phyloP scores from a whole-genome alignment of 2,888 invertebrate genomes.

The Lapara coniferarum region DNA sequence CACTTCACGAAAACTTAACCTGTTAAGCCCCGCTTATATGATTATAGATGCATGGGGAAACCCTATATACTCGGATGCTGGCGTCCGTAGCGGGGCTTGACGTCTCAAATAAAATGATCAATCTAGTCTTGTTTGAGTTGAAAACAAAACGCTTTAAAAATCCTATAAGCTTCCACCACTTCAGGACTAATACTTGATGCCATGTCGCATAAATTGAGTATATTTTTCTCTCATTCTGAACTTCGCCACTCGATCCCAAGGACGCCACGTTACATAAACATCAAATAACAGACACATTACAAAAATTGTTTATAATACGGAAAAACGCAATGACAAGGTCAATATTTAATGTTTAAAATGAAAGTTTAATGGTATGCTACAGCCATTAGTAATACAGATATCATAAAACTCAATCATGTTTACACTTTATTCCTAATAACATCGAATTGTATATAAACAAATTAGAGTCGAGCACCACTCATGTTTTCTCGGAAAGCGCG shows the following conservation, averaged over 20 bases:
- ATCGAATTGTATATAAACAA: constrained; percentile 26
- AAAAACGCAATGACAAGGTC: constrained; percentile 9
- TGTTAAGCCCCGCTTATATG: too few relatives aligned
- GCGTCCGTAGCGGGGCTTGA: too few relatives aligned
- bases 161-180: background rate
- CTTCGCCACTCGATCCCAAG: background rate
- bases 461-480: constrained; percentile 19
- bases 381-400: constrained; percentile 18
- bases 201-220: too few relatives aligned
- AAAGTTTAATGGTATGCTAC: constrained; percentile 7
- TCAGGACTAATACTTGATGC: background rate
- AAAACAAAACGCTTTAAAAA: background rate
- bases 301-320: background rate
- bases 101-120: background rate
- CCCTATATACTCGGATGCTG: too few relatives aligned
- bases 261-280: background rate
- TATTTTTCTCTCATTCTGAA: background rate
- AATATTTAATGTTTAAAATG: constrained; percentile 6
- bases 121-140: background rate
- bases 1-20: background rate
- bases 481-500: constrained; percentile 26
- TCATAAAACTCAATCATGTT: constrained; percentile 19
- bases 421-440: constrained; percentile 20
- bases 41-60: too few relatives aligned
- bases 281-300: background rate